Percentiles rank a stretch among this genome's conserved stretches.
Conservation (phyloP, 2,888 invertebrate genomes). For the Caenorhabditis wallacei region DNA sequence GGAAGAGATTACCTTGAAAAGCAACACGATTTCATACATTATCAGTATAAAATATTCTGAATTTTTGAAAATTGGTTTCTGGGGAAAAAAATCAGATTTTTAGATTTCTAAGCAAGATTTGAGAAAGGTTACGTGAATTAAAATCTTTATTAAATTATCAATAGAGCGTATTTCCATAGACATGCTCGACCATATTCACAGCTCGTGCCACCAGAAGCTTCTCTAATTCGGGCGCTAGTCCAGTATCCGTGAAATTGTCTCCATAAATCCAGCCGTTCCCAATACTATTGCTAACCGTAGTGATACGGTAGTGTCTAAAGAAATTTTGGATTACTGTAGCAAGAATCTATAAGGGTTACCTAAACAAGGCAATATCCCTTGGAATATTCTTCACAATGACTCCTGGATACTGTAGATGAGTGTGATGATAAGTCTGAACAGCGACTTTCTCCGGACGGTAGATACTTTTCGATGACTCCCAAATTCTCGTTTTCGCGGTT, state of each 20-base stretch:
- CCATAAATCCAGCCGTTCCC: conserved; percentile 48
- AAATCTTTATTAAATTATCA: too few species aligned
- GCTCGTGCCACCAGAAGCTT: conserved; percentile 16
- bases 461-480: conserved; percentile 43
- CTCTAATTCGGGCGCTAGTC: conserved; percentile 21
- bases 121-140: too few species aligned
- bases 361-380: conserved; percentile 15
- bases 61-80: not conserved
- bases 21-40: conserved; percentile 23
- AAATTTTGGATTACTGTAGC: not conserved
- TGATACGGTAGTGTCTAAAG: conserved; percentile 42
- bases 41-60: not conserved
- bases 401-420: conserved; percentile 30
- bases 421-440: conserved; percentile 33
- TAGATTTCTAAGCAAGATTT: too few species aligned
- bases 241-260: conserved; percentile 27
- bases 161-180: too few species aligned
- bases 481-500: conserved; percentile 9
- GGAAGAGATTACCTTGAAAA: conserved; percentile 15
- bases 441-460: conserved; percentile 42
- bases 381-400: conserved; percentile 36
- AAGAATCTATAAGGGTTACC: not conserved
- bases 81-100: not conserved
- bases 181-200: conserved; percentile 27
- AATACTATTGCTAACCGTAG: conserved; percentile 29